Conservation (phyloP, 2,888 invertebrate species). For the Eudemis profundana region DNA sequence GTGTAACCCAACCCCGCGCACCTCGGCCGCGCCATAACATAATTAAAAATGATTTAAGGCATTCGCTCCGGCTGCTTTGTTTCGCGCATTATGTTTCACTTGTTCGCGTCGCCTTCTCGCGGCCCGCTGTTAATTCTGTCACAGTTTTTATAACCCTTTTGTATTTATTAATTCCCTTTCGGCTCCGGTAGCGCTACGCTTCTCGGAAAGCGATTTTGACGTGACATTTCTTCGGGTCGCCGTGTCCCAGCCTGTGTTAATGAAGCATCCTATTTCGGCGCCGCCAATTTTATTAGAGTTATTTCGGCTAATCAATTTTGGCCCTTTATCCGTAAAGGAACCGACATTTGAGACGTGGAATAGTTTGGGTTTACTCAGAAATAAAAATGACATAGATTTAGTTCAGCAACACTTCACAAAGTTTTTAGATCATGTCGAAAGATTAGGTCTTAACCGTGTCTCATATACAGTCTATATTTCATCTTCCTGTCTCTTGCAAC, state of each 20-base stretch:
- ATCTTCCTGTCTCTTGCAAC: no score
- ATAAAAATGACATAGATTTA: not conserved
- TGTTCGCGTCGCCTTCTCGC: slow-evolving; percentile 79
- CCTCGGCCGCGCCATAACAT: slow-evolving; percentile 81
- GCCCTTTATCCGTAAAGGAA: slow-evolving; percentile 47
- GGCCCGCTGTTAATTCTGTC: slow-evolving; percentile 84
- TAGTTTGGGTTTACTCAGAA: not conserved
- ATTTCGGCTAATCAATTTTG: slow-evolving; percentile 66
- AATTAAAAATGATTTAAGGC: slow-evolving; percentile 86
- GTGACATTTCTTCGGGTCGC: slow-evolving; percentile 79
- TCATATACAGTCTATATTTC: no score
- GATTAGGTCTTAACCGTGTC: no score
- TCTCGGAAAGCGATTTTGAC: slow-evolving; percentile 82
- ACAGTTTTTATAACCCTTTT: slow-evolving; percentile 84
- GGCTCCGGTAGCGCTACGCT: slow-evolving; percentile 83
- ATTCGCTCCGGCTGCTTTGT: slow-evolving; percentile 86
- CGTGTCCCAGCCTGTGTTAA: slow-evolving; percentile 75
- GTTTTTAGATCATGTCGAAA: not conserved
- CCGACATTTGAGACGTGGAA: slow-evolving; percentile 12
- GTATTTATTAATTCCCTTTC: slow-evolving; percentile 83
- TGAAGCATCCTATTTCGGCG: slow-evolving; percentile 82
- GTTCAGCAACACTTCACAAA: not conserved
- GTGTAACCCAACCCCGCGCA: slow-evolving; percentile 71
- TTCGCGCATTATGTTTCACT: slow-evolving; percentile 86
- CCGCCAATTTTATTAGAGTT: slow-evolving; percentile 63